Evolutionary conservation across 2,113 vertebrate species (phyloP), one percentile per base, ranked within the genome.

Genomic region (Deroptyus accipitrinus): DNA sequence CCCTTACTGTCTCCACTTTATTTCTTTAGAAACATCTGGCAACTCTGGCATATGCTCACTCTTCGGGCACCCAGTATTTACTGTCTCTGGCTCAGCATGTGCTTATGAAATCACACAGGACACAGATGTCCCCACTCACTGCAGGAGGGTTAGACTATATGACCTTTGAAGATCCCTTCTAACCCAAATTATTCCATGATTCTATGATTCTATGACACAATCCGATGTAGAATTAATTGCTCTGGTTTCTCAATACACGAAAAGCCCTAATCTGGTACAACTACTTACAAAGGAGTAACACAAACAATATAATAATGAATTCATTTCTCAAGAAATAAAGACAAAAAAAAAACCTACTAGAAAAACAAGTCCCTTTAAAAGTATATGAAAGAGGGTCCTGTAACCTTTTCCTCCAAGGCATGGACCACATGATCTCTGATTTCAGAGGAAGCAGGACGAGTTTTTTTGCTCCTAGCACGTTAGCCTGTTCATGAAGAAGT

Each of bases 1-100:
- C 61, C 7, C 3, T 28, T 30, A 20, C 28, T 52, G 8, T 44
- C 39, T 64, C 33, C 30, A n/a, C 8, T 75, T n/a, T 62, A 30
- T 66, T 48, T 57, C 54, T 55, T 27, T 14, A 15, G 74, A 48
- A 69, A 73, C 23, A 8, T 66, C 42, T 63, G 49, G 17, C 39
- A 54, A 0, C 15, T 54, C 55, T 16, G 67, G 22, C 28, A 20
- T 37, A 79, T 54, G 27, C 39, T 74, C 0, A 0, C 8, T 55
- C 54, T 73, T 30, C 33, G 46, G 46, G 52, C 25, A 72, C 9
- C 20, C 62, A 8, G 27, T 27, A 28, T 42, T 86, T 54, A 39
- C 57, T 23, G 57, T 33, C 23, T 41, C 31, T 35, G 37, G 37
- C 55, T 22, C 52, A 51, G 35, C 9, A 3, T 11, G 4, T 6